A percentile compares a stretch with the other conserved stretches of the same genome.
These are phyloP conservation scores for Drosophila littoralis DNA, from an alignment of 1,140 invertebrate species.

Conservation along the genomic window DNA sequence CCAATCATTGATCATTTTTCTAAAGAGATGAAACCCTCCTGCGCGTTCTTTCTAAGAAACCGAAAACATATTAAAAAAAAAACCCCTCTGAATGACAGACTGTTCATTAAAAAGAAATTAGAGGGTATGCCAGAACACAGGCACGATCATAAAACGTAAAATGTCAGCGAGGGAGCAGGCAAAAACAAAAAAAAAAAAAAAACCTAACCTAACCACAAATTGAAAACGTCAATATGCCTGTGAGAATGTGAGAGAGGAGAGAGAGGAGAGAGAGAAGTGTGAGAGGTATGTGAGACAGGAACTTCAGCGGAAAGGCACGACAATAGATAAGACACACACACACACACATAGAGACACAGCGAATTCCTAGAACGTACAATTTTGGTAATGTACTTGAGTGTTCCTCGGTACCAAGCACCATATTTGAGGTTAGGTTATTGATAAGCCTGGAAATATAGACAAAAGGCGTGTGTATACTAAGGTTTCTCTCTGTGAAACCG, in stretches of 20 bases:
- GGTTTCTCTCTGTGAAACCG: background rate
- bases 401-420: background rate
- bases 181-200: background rate
- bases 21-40: slow-evolving; percentile 13
- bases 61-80: slow-evolving; percentile 14
- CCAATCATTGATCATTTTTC: slow-evolving; percentile 56
- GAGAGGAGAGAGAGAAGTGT: background rate
- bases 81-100: slow-evolving; percentile 37
- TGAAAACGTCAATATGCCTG: slow-evolving; percentile 8
- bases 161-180: background rate
- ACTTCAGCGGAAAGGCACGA: slow-evolving; percentile 21
- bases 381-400: slow-evolving; percentile 28
- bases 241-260: background rate
- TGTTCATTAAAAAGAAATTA: slow-evolving; percentile 75
- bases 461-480: background rate
- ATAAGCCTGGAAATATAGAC: background rate
- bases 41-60: slow-evolving; percentile 53
- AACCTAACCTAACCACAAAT: slow-evolving; percentile 3
- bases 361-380: slow-evolving; percentile 30
- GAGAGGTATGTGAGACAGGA: background rate
- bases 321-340: slow-evolving; percentile 20
- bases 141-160: slow-evolving; percentile 14
- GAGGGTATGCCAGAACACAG: slow-evolving; percentile 20
- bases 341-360: background rate
- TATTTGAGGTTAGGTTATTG: background rate